Percentiles rank a stretch among this genome's conserved stretches.
Conservation (phyloP, 2,888 invertebrate species). For the Dexiosoma caninum region DNA sequence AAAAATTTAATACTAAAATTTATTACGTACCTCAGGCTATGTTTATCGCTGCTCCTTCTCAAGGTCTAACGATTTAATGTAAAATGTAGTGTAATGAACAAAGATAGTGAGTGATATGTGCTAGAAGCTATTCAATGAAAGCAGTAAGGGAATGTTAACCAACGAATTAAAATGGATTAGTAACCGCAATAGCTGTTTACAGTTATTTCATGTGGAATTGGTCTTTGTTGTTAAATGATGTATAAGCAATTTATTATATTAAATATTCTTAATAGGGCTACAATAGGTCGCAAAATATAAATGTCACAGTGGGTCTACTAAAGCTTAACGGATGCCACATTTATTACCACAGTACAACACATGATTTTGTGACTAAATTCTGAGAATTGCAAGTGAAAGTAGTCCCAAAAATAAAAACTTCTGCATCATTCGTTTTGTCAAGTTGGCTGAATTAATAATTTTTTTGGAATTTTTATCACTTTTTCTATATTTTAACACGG, state of each 20-base stretch:
- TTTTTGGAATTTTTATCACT: too few relatives aligned
- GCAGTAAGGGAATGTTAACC: conserved; percentile 37
- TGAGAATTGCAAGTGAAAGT: too few relatives aligned
- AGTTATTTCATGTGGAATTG: background rate
- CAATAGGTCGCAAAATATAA: background rate
- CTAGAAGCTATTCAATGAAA: background rate
- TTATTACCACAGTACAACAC: too few relatives aligned
- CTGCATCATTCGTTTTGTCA: too few relatives aligned
- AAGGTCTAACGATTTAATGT: conserved; percentile 52
- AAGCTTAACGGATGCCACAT: background rate
- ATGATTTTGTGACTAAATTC: too few relatives aligned
- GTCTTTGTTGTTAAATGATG: background rate
- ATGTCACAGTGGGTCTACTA: too few relatives aligned
- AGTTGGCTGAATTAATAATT: too few relatives aligned
- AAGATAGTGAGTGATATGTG: background rate
- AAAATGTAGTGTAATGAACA: conserved; percentile 2
- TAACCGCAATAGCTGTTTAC: conserved; percentile 13
- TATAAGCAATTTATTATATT: background rate
- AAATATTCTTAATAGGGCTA: background rate
- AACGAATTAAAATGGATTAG: conserved; percentile 18
- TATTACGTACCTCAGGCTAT: background rate
- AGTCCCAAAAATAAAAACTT: too few relatives aligned
- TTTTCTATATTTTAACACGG: too few relatives aligned
- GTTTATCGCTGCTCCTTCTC: conserved; percentile 46
- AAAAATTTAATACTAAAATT: conserved; percentile 5